Evolutionary conservation across 2,797 vertebrate species (phyloP), one percentile per base, ranked within the genome.

Genomic region (Carapus acus): DNA sequence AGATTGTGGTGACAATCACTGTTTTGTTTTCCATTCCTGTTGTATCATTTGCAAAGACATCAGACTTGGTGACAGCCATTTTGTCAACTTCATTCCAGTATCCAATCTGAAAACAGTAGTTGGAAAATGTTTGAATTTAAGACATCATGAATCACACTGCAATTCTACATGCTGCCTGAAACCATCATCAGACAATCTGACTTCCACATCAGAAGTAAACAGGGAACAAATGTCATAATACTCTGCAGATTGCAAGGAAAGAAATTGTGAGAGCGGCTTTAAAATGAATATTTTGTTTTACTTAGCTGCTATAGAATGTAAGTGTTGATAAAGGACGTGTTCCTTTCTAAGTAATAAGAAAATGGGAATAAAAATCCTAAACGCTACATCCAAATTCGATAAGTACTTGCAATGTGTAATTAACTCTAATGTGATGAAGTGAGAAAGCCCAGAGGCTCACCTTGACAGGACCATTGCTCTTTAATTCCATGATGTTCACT

Each of bases 61-160:
- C 95, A 0, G 91, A 89, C 69, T 96, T 92, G 67, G 94, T 98
- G 48, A 99, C 94, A 7, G 93, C 96, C 94, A 99, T 97, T 90
- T 92, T 97, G 83, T 99, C 94, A 45, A 93, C 88, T 86, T 99
- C 96, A 75, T 94, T 98, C 96, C 96, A 99, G 75, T 98, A 99
- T 70, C 95, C 96, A 70, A 99, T 98, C 96, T 99, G 88, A 79
- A 74, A 58, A 58, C 52, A 58, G 54, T 69, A 47, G 57, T 53
- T 48, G 49, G 18, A 14, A 8, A 39, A 19, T 4, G 31, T 11
- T 2, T 33, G 24, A 27, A 27, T 5, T 27, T 27, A 27, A 27
- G 9, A 27, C 9, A 9, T 27, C 4, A 9, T 5, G 9, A 27
- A 27, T n/a, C n/a, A n/a, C n/a, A n/a, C n/a, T n/a, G n/a, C n/a